Percentiles rank a stretch among this genome's conserved stretches.
phyloP scores from a whole-genome alignment of 2,797 vertebrate species.

The Myotis findleyi region DNA sequence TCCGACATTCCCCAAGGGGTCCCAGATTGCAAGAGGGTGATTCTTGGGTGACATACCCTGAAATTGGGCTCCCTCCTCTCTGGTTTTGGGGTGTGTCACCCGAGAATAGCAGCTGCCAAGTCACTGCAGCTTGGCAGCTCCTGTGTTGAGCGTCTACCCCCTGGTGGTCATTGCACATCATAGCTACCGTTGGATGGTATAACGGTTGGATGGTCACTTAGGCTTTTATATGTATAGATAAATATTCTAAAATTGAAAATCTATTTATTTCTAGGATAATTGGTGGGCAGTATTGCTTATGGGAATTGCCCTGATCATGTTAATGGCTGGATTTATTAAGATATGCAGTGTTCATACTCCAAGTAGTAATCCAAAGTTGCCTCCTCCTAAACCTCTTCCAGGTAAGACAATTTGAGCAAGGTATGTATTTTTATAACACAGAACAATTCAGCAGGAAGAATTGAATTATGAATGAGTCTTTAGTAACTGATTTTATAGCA shows the following conservation, averaged over 20 bases:
- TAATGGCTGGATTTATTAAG: constrained; percentile 99
- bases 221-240: too few species aligned
- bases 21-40: too few species aligned
- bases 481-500: background rate
- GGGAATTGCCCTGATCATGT: constrained; percentile 97
- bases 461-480: background rate
- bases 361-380: constrained; percentile 98
- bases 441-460: background rate
- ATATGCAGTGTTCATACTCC: constrained; percentile 99
- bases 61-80: too few species aligned
- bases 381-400: constrained; percentile 95
- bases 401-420: constrained; percentile 87
- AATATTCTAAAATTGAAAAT: background rate
- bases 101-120: too few species aligned
- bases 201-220: too few species aligned
- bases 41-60: too few species aligned
- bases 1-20: too few species aligned
- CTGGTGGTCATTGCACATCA: too few species aligned
- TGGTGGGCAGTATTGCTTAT: constrained; percentile 99
- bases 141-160: too few species aligned
- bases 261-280: constrained; percentile 89
- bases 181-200: too few species aligned
- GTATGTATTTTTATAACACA: background rate
- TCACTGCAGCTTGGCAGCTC: too few species aligned
- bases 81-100: too few species aligned